These are phyloP conservation scores for Hipposideros larvatus DNA, from an alignment of 2,797 vertebrate species.

Conservation along the genomic window DNA sequence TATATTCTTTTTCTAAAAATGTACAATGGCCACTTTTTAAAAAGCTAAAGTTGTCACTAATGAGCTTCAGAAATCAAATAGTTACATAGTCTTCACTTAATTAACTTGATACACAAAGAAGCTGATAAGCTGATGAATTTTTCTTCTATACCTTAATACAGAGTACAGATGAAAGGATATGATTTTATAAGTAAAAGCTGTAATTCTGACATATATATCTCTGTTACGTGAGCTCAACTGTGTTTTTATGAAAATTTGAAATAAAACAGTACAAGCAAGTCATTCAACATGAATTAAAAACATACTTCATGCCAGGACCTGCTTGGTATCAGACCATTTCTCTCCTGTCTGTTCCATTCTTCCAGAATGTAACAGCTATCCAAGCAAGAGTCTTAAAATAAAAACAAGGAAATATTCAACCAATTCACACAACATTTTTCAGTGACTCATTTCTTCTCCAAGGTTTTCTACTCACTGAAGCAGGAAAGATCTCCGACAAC, in stretches of 20 bases:
- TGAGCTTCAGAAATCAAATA: conserved; percentile 52
- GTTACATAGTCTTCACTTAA: neutral
- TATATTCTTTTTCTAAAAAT: conserved; percentile 44
- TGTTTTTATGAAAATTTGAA: neutral
- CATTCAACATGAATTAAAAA: conserved; percentile 40
- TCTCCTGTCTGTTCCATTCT: neutral
- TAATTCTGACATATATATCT: neutral
- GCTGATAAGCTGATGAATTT: neutral
- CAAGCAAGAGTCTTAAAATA: conserved; percentile 31
- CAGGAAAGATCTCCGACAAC: conserved; percentile 40
- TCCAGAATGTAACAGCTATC: neutral
- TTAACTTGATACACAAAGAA: neutral
- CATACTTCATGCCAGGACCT: neutral
- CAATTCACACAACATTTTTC: conserved; percentile 37
- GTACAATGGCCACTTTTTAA: neutral
- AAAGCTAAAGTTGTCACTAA: neutral
- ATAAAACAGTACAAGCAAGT: neutral
- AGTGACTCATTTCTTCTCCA: conserved; percentile 52
- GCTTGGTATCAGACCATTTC: neutral
- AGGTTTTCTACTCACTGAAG: conserved; percentile 45
- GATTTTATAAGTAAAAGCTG: conserved; percentile 18
- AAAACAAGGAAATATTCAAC: conserved; percentile 44
- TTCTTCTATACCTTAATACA: conserved; percentile 23
- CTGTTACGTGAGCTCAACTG: neutral
- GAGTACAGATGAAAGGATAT: conserved; percentile 4